Percentiles rank a stretch among this genome's conserved stretches.
Conservation (phyloP, 2,888 invertebrate genomes). For the Tachina fera region DNA sequence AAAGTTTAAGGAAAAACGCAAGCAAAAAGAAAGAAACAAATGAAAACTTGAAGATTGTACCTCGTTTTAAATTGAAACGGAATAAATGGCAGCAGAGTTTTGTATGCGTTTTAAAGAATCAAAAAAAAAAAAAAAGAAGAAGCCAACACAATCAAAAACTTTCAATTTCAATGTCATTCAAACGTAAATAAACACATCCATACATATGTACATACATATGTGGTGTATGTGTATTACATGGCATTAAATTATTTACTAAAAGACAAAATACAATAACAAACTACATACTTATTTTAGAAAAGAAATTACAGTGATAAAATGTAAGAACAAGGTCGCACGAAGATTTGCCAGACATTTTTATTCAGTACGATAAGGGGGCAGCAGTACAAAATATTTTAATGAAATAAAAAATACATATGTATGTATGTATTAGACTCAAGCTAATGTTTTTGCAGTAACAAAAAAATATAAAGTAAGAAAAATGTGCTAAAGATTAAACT, state of each 20-base stretch:
- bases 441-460: too few relatives aligned
- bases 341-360: background rate
- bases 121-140: background rate
- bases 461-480: too few relatives aligned
- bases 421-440: too few relatives aligned
- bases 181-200: slow-evolving; percentile 76
- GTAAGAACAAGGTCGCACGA: slow-evolving; percentile 49
- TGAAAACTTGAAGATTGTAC: slow-evolving; percentile 32
- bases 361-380: slow-evolving; percentile 9
- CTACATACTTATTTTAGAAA: slow-evolving; percentile 2
- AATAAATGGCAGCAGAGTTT: slow-evolving; percentile 42
- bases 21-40: slow-evolving; percentile 6
- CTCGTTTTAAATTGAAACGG: slow-evolving; percentile 47
- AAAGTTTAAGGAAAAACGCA: slow-evolving; percentile 54
- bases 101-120: slow-evolving; percentile 53
- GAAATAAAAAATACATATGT: background rate
- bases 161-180: slow-evolving; percentile 79
- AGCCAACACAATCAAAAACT: slow-evolving; percentile 73
- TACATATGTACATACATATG: slow-evolving; percentile 44
- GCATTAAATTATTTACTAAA: slow-evolving; percentile 50
- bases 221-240: slow-evolving; percentile 42
- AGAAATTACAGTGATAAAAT: slow-evolving; percentile 18
- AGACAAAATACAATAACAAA: slow-evolving; percentile 43
- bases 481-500: too few relatives aligned
- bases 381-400: background rate